Conservation (phyloP, 30 jellyfish, hydroid and myxozoan genomes). For the Aurelia aurita region DNA sequence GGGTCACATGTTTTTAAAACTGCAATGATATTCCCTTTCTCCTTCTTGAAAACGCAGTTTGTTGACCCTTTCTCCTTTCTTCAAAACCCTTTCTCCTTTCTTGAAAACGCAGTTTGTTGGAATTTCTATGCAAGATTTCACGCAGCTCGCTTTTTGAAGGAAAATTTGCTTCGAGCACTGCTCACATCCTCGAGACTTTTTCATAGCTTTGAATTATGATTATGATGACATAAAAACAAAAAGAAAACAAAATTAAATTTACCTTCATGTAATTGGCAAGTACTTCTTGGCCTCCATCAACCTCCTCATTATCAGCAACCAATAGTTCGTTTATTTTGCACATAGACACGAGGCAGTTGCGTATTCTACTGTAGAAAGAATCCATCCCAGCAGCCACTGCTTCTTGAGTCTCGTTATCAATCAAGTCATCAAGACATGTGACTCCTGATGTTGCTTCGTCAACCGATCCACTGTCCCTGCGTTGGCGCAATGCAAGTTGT, state of each 20-base stretch:
- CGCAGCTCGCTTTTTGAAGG: no score
- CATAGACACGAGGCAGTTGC: slow-evolving; percentile 83
- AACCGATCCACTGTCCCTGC: slow-evolving; percentile 71
- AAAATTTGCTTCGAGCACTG: no score
- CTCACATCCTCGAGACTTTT: no score
- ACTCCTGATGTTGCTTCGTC: slow-evolving; percentile 56
- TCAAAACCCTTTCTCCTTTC: no score
- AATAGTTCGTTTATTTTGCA: slow-evolving; percentile 46
- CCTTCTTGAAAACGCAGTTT: no score
- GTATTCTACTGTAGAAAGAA: slow-evolving; percentile 66
- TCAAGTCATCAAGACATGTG: slow-evolving; percentile 52
- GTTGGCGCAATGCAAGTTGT: slow-evolving; percentile 65
- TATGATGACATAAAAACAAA: no score
- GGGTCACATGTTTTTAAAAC: no score
- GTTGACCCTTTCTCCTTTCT: no score
- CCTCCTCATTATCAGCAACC: slow-evolving; percentile 17
- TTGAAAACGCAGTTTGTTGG: no score
- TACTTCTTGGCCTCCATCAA: slow-evolving; percentile 11
- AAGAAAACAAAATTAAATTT: not conserved
- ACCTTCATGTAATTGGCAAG: slow-evolving; percentile 54
- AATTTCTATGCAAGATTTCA: no score
- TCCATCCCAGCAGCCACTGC: slow-evolving; percentile 89
- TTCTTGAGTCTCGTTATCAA: slow-evolving; percentile 71
- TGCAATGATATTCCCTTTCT: no score
- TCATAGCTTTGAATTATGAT: no score